A percentile compares a stretch with the other conserved stretches of the same genome.
Conservation (phyloP, 2,113 vertebrate species). For the Psammodynastes pulverulentus region DNA sequence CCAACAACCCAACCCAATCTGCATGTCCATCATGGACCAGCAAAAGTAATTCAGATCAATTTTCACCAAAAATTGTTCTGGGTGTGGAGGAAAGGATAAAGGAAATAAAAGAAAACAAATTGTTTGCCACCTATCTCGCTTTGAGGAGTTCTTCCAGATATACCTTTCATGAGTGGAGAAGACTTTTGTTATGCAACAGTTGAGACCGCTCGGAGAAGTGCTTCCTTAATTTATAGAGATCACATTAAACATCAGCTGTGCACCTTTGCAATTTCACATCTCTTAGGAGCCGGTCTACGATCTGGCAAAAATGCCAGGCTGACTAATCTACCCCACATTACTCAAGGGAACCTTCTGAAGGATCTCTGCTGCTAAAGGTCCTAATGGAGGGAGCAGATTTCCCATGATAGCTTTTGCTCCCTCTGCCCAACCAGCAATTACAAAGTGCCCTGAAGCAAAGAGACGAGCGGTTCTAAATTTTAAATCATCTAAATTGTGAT, state of each 20-base stretch:
- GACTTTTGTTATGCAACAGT: not conserved
- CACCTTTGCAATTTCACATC: not conserved
- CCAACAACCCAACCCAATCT: not conserved
- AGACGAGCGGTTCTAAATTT: not conserved
- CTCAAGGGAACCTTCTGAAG: not conserved
- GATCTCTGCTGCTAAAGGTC: not conserved
- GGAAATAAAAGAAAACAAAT: not conserved
- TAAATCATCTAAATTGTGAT: rapidly evolving
- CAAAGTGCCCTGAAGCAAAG: not conserved
- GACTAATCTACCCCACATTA: not conserved
- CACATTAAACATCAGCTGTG: not conserved
- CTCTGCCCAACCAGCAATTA: not conserved
- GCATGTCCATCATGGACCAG: not conserved
- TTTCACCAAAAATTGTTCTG: not conserved
- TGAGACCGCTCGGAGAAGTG: not conserved
- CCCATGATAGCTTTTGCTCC: not conserved
- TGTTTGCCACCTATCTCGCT: not conserved
- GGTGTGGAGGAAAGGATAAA: not conserved
- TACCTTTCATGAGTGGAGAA: not conserved
- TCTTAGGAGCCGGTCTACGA: not conserved
- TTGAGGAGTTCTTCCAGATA: not conserved
- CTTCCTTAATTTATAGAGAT: not conserved
- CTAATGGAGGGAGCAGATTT: constrained; percentile 5
- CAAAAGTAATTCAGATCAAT: not conserved
- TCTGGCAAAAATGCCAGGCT: rapidly evolving